phyloP scores from a whole-genome alignment of 2,888 invertebrate genomes.

The Drosophila fulvimacula region DNA sequence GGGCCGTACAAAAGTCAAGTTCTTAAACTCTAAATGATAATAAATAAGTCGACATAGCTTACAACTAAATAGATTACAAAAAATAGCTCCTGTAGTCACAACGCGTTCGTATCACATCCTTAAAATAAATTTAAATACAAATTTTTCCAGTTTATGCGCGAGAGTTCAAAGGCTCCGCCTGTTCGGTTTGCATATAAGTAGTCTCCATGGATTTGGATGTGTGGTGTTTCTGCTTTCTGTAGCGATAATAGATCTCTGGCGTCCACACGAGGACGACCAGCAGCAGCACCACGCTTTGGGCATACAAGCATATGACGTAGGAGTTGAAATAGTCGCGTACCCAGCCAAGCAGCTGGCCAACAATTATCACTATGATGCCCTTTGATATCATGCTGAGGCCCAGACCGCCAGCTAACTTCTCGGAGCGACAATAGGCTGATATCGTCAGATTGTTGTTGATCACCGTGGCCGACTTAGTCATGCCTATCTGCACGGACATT shows the following conservation, averaged over 20 bases:
- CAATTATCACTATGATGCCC: conserved; percentile 88
- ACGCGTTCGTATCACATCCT: conserved; percentile 42
- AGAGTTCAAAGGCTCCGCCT: conserved; percentile 47
- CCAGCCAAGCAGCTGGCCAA: conserved; percentile 88
- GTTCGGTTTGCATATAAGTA: conserved; percentile 50
- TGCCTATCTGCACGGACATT: conserved; percentile 88
- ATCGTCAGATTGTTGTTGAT: conserved; percentile 90
- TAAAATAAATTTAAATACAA: conserved; percentile 18
- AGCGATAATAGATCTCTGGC: conserved; percentile 86
- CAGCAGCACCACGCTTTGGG: conserved; percentile 87
- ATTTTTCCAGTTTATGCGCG: conserved; percentile 22
- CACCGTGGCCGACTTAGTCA: conserved; percentile 90
- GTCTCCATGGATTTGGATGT: conserved; percentile 67
- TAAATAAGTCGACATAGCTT: conserved; percentile 60
- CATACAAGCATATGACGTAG: conserved; percentile 88
- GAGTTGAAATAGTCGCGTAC: conserved; percentile 88
- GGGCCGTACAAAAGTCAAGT: conserved; percentile 58
- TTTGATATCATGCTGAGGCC: conserved; percentile 91
- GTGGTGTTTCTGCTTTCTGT: conserved; percentile 78
- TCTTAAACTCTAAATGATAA: conserved; percentile 48
- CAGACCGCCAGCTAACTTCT: conserved; percentile 88
- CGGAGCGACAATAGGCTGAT: conserved; percentile 88
- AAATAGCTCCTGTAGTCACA: conserved; percentile 20
- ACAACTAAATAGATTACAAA: conserved; percentile 25
- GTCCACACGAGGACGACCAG: conserved; percentile 87